These are phyloP conservation scores for Trisateles emortualis DNA, from an alignment of 2,888 invertebrate species.

Conservation along the genomic window DNA sequence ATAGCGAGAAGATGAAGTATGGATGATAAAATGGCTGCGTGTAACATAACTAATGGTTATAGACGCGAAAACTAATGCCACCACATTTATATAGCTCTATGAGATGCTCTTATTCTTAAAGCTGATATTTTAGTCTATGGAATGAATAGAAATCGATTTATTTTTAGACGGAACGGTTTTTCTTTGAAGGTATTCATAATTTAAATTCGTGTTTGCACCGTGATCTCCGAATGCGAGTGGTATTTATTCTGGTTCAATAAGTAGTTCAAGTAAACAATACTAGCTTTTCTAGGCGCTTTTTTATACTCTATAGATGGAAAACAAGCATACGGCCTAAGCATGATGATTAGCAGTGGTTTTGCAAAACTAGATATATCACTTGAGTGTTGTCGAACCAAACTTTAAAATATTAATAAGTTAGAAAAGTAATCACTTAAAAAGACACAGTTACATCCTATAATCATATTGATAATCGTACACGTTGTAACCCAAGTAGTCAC, in stretches of 20 bases:
- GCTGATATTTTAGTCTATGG: conserved; percentile 2
- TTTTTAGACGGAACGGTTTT: conserved; percentile 10
- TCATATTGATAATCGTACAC: conserved; percentile 7
- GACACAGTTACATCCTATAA: conserved; percentile 4
- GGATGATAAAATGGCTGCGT: conserved; percentile 53
- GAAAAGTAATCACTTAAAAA: too few species aligned
- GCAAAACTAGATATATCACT: too few species aligned
- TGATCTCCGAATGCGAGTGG: too few species aligned
- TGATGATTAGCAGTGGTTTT: too few species aligned
- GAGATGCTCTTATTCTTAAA: conserved; percentile 16
- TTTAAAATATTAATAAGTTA: too few species aligned
- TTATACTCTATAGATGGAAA: too few species aligned
- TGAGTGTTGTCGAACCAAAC: too few species aligned
- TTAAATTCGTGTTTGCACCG: too few species aligned
- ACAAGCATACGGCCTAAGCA: too few species aligned
- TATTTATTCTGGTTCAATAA: too few species aligned
- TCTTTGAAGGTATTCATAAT: background rate
- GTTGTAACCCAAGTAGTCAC: conserved; percentile 4
- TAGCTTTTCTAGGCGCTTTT: too few species aligned
- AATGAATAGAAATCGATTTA: conserved; percentile 11
- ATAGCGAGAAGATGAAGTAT: conserved; percentile 31
- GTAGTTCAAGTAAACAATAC: too few species aligned
- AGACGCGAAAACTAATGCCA: conserved; percentile 60
- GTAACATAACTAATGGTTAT: conserved; percentile 58
- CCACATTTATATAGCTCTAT: conserved; percentile 54